A percentile compares a stretch with the other conserved stretches of the same genome.
Evolutionary conservation across 1,140 invertebrate species (phyloP).

Genomic region (Cephus cinctus): DNA sequence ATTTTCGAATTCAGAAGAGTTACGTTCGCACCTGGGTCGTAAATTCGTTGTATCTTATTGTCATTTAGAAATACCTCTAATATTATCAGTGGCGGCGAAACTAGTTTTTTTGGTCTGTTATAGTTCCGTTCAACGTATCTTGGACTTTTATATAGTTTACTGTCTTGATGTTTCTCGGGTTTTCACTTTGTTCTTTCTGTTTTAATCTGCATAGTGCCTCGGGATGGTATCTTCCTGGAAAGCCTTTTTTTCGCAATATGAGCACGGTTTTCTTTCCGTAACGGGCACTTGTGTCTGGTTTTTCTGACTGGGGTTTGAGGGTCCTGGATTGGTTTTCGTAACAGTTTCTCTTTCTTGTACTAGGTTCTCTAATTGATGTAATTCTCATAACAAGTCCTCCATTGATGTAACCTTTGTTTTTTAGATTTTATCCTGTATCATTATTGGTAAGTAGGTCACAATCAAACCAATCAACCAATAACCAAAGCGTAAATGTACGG

Average conservation of each 20-base stretch:
- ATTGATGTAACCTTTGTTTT: slow-evolving; percentile 6
- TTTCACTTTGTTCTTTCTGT: slow-evolving; percentile 7
- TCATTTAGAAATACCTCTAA: neutral
- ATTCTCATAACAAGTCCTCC: slow-evolving; percentile 11
- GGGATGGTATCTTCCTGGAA: no score
- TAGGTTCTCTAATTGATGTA: slow-evolving; percentile 9
- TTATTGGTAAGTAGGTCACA: slow-evolving; percentile 12
- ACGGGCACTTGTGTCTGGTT: slow-evolving; percentile 8
- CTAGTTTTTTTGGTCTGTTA: neutral
- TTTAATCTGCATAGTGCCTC: no score
- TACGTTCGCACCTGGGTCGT: neutral
- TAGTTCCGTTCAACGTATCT: neutral
- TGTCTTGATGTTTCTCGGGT: slow-evolving; percentile 11
- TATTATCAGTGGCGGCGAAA: neutral
- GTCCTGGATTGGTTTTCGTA: slow-evolving; percentile 4
- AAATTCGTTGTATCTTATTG: neutral
- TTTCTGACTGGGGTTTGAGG: slow-evolving; percentile 6
- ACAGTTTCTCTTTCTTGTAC: slow-evolving; percentile 7
- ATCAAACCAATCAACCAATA: slow-evolving; percentile 8
- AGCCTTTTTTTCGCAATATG: no score
- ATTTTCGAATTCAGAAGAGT: neutral
- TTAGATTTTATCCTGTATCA: slow-evolving; percentile 14
- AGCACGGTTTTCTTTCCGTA: slow-evolving; percentile 11
- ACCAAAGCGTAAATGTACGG: slow-evolving; percentile 8
- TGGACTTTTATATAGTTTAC: no score